These are phyloP conservation scores for Bellardia pandia DNA, from an alignment of 2,888 invertebrate genomes.

Conservation along the genomic window DNA sequence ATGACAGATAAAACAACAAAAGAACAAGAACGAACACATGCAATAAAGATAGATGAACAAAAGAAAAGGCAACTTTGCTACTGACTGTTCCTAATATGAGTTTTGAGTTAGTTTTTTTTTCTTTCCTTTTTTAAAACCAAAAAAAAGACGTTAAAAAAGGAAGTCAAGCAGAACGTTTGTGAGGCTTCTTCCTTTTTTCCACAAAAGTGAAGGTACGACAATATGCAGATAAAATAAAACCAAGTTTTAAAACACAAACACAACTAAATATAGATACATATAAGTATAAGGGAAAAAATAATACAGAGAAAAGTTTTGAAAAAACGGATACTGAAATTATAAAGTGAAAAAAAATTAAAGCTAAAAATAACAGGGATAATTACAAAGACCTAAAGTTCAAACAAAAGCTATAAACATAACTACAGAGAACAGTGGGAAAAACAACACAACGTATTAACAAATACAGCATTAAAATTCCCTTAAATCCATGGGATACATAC, in stretches of 20 bases:
- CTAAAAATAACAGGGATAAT: conserved; percentile 55
- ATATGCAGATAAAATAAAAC: conserved; percentile 16
- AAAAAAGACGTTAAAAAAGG: conserved; percentile 76
- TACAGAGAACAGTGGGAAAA: neutral
- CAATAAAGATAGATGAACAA: conserved; percentile 29
- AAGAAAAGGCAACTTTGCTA: conserved; percentile 28
- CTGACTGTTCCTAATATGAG: conserved; percentile 39
- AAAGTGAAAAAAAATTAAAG: conserved; percentile 45
- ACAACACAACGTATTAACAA: neutral
- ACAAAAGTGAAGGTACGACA: conserved; percentile 23
- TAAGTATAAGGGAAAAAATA: conserved; percentile 1
- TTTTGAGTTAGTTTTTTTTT: conserved; percentile 32
- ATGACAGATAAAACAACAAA: conserved; percentile 55
- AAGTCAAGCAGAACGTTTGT: conserved; percentile 77
- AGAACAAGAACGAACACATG: conserved; percentile 38
- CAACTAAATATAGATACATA: conserved; percentile 1
- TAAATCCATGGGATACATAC: conserved; percentile 12
- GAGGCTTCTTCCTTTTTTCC: conserved; percentile 74
- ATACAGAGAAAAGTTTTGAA: neutral
- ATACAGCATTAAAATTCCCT: conserved; percentile 8
- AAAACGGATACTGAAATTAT: conserved; percentile 42
- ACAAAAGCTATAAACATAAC: neutral
- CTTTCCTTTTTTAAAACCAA: conserved; percentile 44
- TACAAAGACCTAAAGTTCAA: conserved; percentile 21
- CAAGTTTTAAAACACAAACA: conserved; percentile 12